A percentile compares a stretch with the other conserved stretches of the same genome.
phyloP scores from a whole-genome alignment of 2,113 vertebrate genomes.

The Gasterosteus aculeatus region DNA sequence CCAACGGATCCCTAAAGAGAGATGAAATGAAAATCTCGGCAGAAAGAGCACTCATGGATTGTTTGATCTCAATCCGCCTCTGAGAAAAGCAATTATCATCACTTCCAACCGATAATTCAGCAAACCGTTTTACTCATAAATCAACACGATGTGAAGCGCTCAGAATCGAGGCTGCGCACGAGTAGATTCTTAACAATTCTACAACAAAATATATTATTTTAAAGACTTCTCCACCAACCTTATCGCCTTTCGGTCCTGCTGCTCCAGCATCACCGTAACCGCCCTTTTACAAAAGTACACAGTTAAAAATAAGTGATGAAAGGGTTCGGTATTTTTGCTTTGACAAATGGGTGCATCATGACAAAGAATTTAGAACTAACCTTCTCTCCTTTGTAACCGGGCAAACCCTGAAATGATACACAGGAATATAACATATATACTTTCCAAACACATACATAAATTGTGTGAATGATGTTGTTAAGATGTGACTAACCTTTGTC shows the following conservation, averaged over 20 bases:
- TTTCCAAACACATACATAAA: neutral
- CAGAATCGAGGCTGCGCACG: neutral
- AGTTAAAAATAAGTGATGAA: neutral
- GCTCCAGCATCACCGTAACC: slow-evolving; percentile 54
- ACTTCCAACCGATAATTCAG: slow-evolving; percentile 4
- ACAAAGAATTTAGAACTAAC: slow-evolving; percentile 23
- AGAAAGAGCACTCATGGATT: neutral
- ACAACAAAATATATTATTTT: neutral
- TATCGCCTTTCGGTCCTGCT: slow-evolving; percentile 71
- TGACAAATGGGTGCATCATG: neutral
- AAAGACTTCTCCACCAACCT: slow-evolving; percentile 53
- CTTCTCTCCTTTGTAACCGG: slow-evolving; percentile 75
- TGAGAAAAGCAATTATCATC: neutral
- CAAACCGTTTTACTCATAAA: neutral
- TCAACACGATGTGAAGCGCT: neutral
- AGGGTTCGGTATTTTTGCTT: neutral
- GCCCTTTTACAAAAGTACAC: slow-evolving; percentile 50
- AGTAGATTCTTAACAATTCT: neutral
- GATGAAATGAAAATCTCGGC: slow-evolving; percentile 9
- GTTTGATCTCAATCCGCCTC: neutral
- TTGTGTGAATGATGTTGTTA: slow-evolving; percentile 4
- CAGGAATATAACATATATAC: neutral
- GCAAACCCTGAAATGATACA: slow-evolving; percentile 63
- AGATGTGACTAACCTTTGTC: slow-evolving; percentile 82
- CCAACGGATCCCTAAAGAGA: slow-evolving; percentile 66